Percentiles rank a stretch among this genome's conserved stretches.
Conservation (phyloP, 2,113 vertebrate genomes). For the Romanogobio albipinnatus region DNA sequence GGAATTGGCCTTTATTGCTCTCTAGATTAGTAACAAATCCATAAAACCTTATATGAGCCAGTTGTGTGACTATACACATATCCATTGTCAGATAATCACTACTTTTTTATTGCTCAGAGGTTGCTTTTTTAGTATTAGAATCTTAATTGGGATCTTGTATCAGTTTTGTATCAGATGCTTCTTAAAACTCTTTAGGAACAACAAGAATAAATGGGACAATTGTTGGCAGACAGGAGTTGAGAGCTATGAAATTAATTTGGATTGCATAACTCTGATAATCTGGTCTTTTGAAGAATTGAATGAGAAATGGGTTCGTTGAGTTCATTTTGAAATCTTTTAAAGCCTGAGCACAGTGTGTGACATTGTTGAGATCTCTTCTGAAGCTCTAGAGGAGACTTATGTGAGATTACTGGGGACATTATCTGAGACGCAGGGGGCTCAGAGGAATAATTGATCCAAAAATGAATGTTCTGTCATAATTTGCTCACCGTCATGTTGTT, state of each 20-base stretch:
- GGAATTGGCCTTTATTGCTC: neutral
- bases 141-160: neutral
- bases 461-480: neutral
- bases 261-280: neutral
- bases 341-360: neutral
- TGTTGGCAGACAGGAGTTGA: neutral
- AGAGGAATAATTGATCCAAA: neutral
- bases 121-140: neutral
- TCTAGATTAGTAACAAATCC: conserved; percentile 2
- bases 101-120: neutral
- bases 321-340: neutral
- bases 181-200: neutral
- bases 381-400: neutral
- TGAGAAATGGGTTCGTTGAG: conserved; percentile 10
- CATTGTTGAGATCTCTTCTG: neutral
- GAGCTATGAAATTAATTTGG: conserved; percentile 8
- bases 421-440: neutral
- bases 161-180: neutral
- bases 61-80: neutral
- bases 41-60: conserved; percentile 3
- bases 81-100: neutral
- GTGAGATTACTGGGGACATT: neutral
- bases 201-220: neutral
- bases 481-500: neutral
- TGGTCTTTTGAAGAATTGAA: conserved; percentile 22